phyloP scores from a whole-genome alignment of 1,140 invertebrate species.

The Platyscapa corneri region DNA sequence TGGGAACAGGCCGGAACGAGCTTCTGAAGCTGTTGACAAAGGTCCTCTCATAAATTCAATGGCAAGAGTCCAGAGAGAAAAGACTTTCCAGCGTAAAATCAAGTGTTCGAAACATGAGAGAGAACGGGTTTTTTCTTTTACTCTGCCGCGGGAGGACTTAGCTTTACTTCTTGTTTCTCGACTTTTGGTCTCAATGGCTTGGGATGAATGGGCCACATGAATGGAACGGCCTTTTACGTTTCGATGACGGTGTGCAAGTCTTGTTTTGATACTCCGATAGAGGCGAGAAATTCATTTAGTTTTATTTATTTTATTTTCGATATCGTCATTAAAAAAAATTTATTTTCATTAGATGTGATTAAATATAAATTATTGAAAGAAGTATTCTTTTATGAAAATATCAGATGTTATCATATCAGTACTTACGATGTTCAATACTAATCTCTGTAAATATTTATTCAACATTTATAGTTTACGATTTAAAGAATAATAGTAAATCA shows the following conservation, averaged over 20 bases:
- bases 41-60: conserved; percentile 50
- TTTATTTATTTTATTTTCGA: not conserved
- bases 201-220: conserved; percentile 50
- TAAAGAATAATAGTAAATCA: not conserved
- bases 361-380: not conserved
- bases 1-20: conserved; percentile 50
- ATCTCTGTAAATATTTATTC: not conserved
- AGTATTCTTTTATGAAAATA: not conserved
- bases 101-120: conserved; percentile 47
- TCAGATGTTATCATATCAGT: not conserved
- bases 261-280: conserved; percentile 46
- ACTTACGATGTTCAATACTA: not conserved
- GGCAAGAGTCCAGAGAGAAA: conserved; percentile 22
- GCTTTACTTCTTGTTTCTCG: conserved; percentile 39
- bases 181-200: conserved; percentile 39
- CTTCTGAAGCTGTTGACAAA: conserved; percentile 53
- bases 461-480: not conserved
- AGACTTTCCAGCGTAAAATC: conserved; percentile 45
- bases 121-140: conserved; percentile 53
- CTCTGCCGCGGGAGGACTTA: not conserved
- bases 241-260: conserved; percentile 27
- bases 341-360: conserved; percentile 7
- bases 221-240: conserved; percentile 44
- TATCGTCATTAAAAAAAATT: not conserved
- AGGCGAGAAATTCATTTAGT: conserved; percentile 33